Percentiles rank a stretch among this genome's conserved stretches.
These are phyloP conservation scores for Pristionchus maxplancki DNA, from an alignment of 2,888 invertebrate species.

Conservation along the genomic window DNA sequence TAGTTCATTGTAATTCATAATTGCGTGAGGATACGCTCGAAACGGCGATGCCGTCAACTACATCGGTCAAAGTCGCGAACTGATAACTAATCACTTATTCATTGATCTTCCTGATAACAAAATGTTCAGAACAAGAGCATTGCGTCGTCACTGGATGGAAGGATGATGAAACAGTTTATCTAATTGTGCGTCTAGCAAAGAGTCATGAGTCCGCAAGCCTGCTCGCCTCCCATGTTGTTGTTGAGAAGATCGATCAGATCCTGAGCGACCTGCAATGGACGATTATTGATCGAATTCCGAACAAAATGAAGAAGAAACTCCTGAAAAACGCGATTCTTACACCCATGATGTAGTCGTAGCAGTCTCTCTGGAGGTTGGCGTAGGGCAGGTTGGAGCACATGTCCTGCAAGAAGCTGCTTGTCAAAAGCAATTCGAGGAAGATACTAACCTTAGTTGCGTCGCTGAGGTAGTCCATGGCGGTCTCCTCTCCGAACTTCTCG, in stretches of 20 bases:
- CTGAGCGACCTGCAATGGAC: background rate
- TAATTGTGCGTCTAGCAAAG: conserved; percentile 3
- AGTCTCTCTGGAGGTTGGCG: conserved; percentile 24
- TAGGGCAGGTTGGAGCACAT: background rate
- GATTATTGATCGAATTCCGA: background rate
- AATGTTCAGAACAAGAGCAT: background rate
- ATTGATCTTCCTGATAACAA: background rate
- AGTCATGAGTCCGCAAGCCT: background rate
- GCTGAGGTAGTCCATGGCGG: conserved; percentile 16
- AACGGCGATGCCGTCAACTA: too few species aligned
- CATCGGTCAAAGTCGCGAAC: background rate
- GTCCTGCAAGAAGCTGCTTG: background rate
- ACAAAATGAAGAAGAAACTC: background rate
- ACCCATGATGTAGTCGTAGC: conserved; percentile 6
- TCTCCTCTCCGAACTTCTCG: background rate
- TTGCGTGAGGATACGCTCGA: too few species aligned
- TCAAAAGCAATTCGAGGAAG: background rate
- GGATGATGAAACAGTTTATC: too few species aligned
- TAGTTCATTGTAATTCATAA: too few species aligned
- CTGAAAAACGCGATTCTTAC: background rate
- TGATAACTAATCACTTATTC: background rate
- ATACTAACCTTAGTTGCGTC: background rate
- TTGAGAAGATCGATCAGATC: conserved; percentile 26
- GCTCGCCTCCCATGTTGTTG: background rate
- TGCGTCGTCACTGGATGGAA: too few species aligned